phyloP scores from a whole-genome alignment of 92 coral and sea anemone genomes.

The Siderastrea siderea region DNA sequence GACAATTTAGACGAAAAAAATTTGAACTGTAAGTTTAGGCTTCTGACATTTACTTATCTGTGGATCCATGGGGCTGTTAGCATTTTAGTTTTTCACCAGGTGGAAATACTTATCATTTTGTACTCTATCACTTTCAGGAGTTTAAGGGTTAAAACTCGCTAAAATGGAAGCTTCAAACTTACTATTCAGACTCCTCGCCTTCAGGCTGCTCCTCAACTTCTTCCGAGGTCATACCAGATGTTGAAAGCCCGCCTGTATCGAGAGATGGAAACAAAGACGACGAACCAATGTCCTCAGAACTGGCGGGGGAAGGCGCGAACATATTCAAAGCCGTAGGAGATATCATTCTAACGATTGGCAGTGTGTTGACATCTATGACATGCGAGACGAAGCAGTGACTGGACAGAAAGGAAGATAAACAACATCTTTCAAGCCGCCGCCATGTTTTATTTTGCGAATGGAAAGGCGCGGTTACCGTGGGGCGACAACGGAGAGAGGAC shows the following conservation, averaged over 20 bases:
- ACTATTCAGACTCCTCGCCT: constrained; percentile 41
- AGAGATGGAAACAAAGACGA: constrained; percentile 61
- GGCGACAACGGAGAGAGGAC: background rate
- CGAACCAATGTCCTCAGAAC: constrained; percentile 55
- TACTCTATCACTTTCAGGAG: background rate
- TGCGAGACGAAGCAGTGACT: background rate
- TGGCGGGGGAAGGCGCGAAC: constrained; percentile 67
- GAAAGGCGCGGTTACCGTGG: constrained; percentile 36
- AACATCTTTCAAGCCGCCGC: constrained; percentile 28
- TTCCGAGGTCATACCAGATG: constrained; percentile 52
- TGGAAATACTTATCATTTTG: background rate
- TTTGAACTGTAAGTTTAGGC: too few species aligned
- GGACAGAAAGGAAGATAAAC: background rate
- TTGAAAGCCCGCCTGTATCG: constrained; percentile 45
- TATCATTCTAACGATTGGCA: constrained; percentile 40
- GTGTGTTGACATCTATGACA: constrained; percentile 27
- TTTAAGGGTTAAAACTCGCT: background rate
- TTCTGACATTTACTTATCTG: too few species aligned
- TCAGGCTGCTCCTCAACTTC: constrained; percentile 49
- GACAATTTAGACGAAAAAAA: too few species aligned
- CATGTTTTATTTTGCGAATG: background rate
- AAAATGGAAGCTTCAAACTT: background rate
- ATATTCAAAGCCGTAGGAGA: constrained; percentile 59
- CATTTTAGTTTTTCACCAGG: background rate
- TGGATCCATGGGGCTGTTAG: too few species aligned